Percentiles rank a stretch among this genome's conserved stretches.
Evolutionary conservation across 2,797 vertebrate genomes (phyloP).

Genomic region (Masticophis lateralis): DNA sequence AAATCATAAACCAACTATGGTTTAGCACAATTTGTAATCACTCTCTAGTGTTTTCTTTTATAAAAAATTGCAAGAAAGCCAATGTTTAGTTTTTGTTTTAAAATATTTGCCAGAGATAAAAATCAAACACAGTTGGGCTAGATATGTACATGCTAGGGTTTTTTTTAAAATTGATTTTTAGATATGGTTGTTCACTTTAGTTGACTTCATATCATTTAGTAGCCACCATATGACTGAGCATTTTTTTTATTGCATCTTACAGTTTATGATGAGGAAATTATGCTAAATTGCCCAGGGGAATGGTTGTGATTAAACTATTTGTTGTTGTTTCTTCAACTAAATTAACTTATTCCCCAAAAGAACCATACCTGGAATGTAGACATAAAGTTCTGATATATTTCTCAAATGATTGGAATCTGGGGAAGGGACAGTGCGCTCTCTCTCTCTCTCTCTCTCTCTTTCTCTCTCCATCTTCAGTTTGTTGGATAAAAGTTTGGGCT

Average conservation of each 20-base stretch:
- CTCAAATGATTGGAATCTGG: constrained; percentile 65
- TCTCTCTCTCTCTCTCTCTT: too few relatives aligned
- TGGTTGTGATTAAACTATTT: constrained; percentile 85
- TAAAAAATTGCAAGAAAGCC: neutral
- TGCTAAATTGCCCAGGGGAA: constrained; percentile 77
- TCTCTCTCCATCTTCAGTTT: constrained; percentile 56
- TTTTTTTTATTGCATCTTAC: constrained; percentile 65
- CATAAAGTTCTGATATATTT: constrained; percentile 69
- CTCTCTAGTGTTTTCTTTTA: neutral
- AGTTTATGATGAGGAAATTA: constrained; percentile 77
- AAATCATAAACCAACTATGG: neutral
- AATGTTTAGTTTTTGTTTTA: neutral
- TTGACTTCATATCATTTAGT: constrained; percentile 49
- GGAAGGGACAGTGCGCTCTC: constrained; percentile 17
- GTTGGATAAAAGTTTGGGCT: constrained; percentile 68
- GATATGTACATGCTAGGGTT: constrained; percentile 41
- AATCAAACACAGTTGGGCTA: constrained; percentile 31
- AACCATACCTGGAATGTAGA: constrained; percentile 66
- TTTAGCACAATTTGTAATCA: neutral
- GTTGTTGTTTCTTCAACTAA: constrained; percentile 80
- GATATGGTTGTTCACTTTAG: constrained; percentile 38
- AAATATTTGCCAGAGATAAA: constrained; percentile 15
- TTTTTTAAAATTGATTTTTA: constrained; percentile 2
- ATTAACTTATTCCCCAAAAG: constrained; percentile 60
- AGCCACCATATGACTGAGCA: constrained; percentile 65